Conservation (phyloP, 2,113 vertebrate genomes). For the Riparia riparia region DNA sequence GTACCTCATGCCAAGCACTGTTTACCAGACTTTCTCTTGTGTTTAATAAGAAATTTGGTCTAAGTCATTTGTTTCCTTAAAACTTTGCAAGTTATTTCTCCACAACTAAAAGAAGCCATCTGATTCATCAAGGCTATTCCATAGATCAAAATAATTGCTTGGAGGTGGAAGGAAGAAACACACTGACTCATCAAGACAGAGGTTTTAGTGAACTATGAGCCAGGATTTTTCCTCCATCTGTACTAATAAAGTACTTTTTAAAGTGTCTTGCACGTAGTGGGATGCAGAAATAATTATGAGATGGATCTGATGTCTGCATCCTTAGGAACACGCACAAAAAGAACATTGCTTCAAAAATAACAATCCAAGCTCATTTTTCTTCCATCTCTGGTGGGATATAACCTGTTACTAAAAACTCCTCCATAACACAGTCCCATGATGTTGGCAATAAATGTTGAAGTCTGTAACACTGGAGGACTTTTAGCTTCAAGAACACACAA, state of each 20-base stretch:
- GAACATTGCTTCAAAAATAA: not conserved
- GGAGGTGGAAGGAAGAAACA: constrained; percentile 46
- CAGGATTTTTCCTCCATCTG: constrained; percentile 40
- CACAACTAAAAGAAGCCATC: not conserved
- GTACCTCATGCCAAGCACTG: not conserved
- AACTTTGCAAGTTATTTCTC: not conserved
- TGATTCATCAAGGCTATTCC: constrained; percentile 37
- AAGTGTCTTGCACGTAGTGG: not conserved
- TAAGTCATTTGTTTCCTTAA: constrained; percentile 14
- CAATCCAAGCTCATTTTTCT: not conserved
- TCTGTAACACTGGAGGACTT: not conserved
- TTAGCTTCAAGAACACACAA: not conserved
- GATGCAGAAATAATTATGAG: constrained; percentile 12
- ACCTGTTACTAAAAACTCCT: not conserved
- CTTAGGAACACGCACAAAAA: not conserved
- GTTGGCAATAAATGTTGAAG: not conserved
- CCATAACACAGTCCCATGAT: not conserved
- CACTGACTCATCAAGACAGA: constrained; percentile 43
- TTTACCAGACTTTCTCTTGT: not conserved
- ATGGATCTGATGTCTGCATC: not conserved
- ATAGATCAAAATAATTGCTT: constrained; percentile 57
- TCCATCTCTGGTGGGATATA: not conserved
- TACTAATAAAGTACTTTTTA: constrained; percentile 20
- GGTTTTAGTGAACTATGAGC: constrained; percentile 18
- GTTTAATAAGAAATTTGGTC: not conserved